Evolutionary conservation across 37 sponge, comb jelly and placozoan species (phyloP), one percentile per base, ranked within the genome.

Genomic region (Hormiphora californensis): DNA sequence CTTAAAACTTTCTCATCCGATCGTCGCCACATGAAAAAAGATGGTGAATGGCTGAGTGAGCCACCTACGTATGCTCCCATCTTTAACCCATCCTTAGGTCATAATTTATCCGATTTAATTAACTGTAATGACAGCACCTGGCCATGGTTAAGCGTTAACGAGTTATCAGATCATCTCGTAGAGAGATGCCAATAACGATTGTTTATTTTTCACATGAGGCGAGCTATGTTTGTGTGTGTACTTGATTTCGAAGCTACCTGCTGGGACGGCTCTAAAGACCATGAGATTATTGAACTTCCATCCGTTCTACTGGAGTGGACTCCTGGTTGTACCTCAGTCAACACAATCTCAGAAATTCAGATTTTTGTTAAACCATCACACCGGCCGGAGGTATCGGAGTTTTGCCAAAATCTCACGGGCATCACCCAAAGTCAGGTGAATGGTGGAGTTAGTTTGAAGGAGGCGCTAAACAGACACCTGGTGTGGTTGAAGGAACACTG

Each of bases 231-330:
- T 57, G 61, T 73, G 25, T 73, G 81, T 41, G 81, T 73, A 28
- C 46, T 73, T 1, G 81, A 73, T 30, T 73, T 73, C 43, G 81
- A 73, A 41, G 81, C 81, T 21, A 73, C 81, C 23, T 73, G 81
- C 46, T 73, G 81, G 81, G 81, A 73, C 8, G 46, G 81, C 46
- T 32, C 36, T 19, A 73, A 73, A 40, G 44, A 73, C 0, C 81
- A 73, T 17, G 81, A 73, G 23, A 73, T 73, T 21, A 73, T 73
- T 28, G 81, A 73, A 46, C 43, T 73, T 73, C 81, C 81, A 28
- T 73, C 81, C 8, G 39, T 73, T n/a, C 35, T 73, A 11, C 19
- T 43, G 81, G n/a, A 36, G 21, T 73, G 81, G 81, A 40, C 17
- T 11, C 19, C 40, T 4, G 8, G 2, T 22, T n/a, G n/a, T n/a